phyloP scores from a whole-genome alignment of 2,113 vertebrate genomes.

The Grantiella picta region DNA sequence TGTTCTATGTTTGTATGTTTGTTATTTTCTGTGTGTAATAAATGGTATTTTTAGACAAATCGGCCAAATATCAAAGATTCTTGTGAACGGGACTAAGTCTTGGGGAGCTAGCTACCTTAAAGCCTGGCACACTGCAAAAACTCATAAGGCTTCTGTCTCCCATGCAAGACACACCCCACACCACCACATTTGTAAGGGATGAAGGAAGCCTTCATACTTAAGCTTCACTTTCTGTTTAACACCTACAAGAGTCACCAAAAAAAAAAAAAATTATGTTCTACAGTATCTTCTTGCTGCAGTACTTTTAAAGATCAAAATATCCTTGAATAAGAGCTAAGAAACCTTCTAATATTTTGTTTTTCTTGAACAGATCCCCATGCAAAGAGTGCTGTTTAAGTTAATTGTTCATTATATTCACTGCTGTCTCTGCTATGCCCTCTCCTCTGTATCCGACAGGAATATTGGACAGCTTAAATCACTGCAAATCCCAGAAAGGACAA shows the following conservation, averaged over 20 bases:
- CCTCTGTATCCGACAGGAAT: not conserved
- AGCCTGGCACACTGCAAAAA: too few species aligned
- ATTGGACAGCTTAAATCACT: not conserved
- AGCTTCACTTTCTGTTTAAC: not conserved
- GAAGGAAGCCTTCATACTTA: not conserved
- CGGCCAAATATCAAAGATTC: too few species aligned
- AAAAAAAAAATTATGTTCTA: not conserved
- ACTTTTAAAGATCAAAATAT: not conserved
- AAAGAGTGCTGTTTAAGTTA: not conserved
- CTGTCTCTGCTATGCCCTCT: not conserved
- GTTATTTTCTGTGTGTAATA: too few species aligned
- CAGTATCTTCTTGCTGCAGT: not conserved
- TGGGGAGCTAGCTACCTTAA: too few species aligned
- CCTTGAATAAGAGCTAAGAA: not conserved
- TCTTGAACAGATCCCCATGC: not conserved
- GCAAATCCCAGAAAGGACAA: conserved; percentile 17
- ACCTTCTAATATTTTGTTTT: rapidly evolving
- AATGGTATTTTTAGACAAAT: too few species aligned
- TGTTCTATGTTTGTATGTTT: too few species aligned
- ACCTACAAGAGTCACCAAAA: not conserved
- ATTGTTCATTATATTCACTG: not conserved
- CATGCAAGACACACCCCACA: too few species aligned
- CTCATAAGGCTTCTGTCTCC: too few species aligned
- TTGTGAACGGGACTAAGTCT: too few species aligned
- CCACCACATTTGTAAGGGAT: not conserved